Base-by-base conservation (phyloP, 2,888 invertebrate genomes). In the Cephus nigrinus region DNA sequence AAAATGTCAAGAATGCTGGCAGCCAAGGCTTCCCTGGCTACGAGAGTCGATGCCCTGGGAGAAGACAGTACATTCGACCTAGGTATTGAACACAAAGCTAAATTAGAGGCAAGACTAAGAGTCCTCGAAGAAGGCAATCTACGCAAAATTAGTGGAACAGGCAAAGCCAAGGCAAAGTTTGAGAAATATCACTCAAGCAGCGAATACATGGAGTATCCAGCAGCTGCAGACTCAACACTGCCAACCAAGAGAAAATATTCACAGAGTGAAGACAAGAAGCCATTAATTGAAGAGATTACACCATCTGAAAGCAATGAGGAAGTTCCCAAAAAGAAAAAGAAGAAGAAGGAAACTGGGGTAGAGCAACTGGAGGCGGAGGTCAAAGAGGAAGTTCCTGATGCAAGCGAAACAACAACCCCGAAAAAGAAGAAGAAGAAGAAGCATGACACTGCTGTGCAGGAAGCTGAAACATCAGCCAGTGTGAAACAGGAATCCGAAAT, bases 1-100 rank as follows among this genome's bases (percentile, higher is more conserved):
- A 96, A 96, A 92, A 96, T 96, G 94, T 97, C 99, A 0, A 94
- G 99, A 86, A 99, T 99, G 95, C 92, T 99, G 85, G 99, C 99
- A 1, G 98, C 99, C 0, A 99, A 99, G 92, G 96, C 98, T 0
- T 94, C 99, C 0, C 92, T 99, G 55, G 98, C 98, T 0, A 97
- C 97, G 0, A 94, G 99, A 86, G 96, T 98, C 0, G 99, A 99
- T 92, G 99, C 99, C 0, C 94, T 99, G 32, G 98, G 98, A 0
- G 99, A 99, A 90, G 98, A 97, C 69, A 94, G 94, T 0, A 93
- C 92, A 0, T 95, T 96, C 85, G 97, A 97, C 82, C 92, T 99
- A 35, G 99, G 99, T 5, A 95, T 96, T 1, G 97, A 96, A 86
- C 97, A 98, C 89, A 96, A 96, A 89, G 97, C 96, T 0, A 98